Evolutionary conservation across 2,113 vertebrate genomes (phyloP).

Genomic region (Xerus inauris): DNA sequence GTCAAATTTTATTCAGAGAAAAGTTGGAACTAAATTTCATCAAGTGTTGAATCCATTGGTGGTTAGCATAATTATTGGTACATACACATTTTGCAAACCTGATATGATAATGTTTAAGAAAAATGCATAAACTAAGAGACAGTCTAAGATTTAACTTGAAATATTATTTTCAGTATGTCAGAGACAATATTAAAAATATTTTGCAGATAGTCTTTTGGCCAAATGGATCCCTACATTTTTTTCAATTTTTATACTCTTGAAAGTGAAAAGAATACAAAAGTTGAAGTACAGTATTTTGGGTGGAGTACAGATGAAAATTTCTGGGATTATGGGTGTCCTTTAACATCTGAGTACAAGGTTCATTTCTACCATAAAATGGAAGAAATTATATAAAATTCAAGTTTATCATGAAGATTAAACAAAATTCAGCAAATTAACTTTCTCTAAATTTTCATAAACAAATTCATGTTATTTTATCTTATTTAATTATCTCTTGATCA

Average conservation of each 20-base stretch:
- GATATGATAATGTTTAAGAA: background rate
- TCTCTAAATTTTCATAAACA: background rate
- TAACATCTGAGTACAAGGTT: background rate
- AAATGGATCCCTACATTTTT: background rate
- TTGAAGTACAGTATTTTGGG: background rate
- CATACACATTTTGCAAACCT: background rate
- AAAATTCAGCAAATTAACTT: background rate
- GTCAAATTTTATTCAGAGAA: background rate
- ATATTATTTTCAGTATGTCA: background rate
- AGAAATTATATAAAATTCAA: background rate
- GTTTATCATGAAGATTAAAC: background rate
- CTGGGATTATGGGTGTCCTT: background rate
- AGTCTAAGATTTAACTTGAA: background rate
- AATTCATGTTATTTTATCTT: background rate
- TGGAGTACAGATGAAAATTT: background rate
- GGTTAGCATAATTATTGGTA: background rate
- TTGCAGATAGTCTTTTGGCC: background rate
- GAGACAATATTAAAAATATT: background rate
- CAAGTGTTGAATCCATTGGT: background rate
- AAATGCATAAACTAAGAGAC: background rate
- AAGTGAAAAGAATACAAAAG: background rate
- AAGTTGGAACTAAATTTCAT: background rate
- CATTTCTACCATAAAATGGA: background rate
- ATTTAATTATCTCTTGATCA: background rate
- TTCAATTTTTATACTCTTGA: background rate